Base-by-base conservation (phyloP, 2,113 vertebrate genomes). In the Lophochroa leadbeateri region DNA sequence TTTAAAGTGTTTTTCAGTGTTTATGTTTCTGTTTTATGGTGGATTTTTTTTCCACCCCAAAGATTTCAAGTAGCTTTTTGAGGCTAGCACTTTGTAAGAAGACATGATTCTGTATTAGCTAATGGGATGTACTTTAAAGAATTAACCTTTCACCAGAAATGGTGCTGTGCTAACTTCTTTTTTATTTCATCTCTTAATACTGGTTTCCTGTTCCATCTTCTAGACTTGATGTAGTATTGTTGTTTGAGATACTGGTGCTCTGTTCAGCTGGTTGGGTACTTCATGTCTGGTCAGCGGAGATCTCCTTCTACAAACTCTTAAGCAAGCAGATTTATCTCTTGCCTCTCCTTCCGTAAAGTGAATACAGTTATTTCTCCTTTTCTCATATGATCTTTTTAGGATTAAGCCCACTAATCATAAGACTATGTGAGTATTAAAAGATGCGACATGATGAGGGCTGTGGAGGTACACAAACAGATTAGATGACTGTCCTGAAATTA, bases 401-500 rank as follows among this genome's bases (percentile, higher is more conserved):
- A 86, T 82, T 85, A 95, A 95, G 17, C 7, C 5, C 47, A 25
- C 28, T 91, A 49, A 72, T 80, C 49, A 11, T 85, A 64, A 67
- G 33, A 52, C 35, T 78, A 13, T 55, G 55, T 7, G 64, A 83
- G 82, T 83, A 88, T 93, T 92, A 90, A 90, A 88, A 86, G 71
- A 75, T 74, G 55, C 4, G 4, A 82, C 78, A 68, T 31, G 80
- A 75, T 90, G 78, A 92, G 78, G 78, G 84, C 46, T 80, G 37
- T 63, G 84, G 55, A 93, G 61, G 58, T 69, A 87, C 81, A 82
- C 70, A 93, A 85, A 83, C 72, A 87, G 94, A 89, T 95, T 84
- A 92, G 94, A 94, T 95, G 96, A 94, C 74, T 96, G 83, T 96
- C 88, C 92, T 94, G 94, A 96, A 94, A 92, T 88, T 86, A 82